These are phyloP conservation scores for Chrosomus eos DNA, from an alignment of 2,797 vertebrate species.

Conservation along the genomic window DNA sequence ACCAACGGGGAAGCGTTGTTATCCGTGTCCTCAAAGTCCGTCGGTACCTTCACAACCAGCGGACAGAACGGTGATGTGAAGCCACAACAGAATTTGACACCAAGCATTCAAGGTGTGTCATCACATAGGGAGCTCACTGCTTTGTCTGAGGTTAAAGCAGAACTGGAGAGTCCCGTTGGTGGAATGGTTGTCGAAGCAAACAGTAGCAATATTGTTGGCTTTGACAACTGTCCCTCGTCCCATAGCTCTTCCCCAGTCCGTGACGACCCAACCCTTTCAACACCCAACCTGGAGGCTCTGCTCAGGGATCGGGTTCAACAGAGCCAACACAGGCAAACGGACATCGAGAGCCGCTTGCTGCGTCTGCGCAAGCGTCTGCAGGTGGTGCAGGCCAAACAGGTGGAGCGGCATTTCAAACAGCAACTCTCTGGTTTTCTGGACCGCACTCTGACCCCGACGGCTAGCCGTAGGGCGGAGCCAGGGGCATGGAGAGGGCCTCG, in stretches of 20 bases:
- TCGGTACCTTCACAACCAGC: background rate
- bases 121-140: constrained; percentile 64
- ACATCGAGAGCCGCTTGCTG: constrained; percentile 90
- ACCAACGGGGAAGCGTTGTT: constrained; percentile 72
- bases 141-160: constrained; percentile 51
- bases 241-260: constrained; percentile 65
- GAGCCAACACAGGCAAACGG: constrained; percentile 83
- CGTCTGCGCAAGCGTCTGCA: constrained; percentile 93
- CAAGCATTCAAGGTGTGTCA: constrained; percentile 70
- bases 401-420: constrained; percentile 95
- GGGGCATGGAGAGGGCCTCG: constrained; percentile 77
- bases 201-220: constrained; percentile 64
- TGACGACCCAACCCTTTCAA: constrained; percentile 64
- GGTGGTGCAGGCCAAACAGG: constrained; percentile 97
- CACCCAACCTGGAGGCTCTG: constrained; percentile 81
- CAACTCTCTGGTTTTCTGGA: constrained; percentile 94
- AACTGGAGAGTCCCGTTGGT: constrained; percentile 51
- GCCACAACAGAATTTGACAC: constrained; percentile 65
- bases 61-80: constrained; percentile 34
- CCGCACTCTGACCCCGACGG: constrained; percentile 81
- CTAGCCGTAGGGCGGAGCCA: constrained; percentile 75
- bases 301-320: constrained; percentile 86
- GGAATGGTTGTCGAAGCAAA: constrained; percentile 67
- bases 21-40: constrained; percentile 73
- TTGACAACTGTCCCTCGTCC: constrained; percentile 53